Base-by-base conservation (phyloP, 1,140 invertebrate species). In the Octopus bimaculoides region DNA sequence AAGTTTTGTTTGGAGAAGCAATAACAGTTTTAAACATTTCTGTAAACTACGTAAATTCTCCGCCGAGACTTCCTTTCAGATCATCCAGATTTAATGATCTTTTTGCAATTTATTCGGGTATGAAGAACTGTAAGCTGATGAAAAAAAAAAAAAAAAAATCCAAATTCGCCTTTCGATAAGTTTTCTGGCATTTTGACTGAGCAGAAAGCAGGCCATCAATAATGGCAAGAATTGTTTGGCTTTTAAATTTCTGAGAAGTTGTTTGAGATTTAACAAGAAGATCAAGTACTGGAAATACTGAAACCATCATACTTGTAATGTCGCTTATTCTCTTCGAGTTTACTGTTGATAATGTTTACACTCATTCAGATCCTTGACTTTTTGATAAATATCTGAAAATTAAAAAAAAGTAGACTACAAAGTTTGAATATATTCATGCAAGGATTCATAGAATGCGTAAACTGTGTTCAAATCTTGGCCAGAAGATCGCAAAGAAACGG, bases 41-140 rank as follows among this genome's bases (percentile, higher is more conserved):
- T 1, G 61, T 66, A 66, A 66, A 66, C 61, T 66, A n/a, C 61
- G n/a, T n/a, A 66, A 66, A 66, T 66, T 66, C 61, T 66, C n/a
- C 61, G n/a, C 61, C 61, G n/a, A 66, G 61, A 66, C 61, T 66
- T 66, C n/a, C 61, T 66, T 66, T n/a, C 61, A 66, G 61, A 66
- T 66, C 61, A 14, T 66, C 61, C 61, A n/a, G 61, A 66, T 66
- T 66, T 66, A n/a, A 66, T 66, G 61, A 66, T n/a, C 61, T 66
- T n/a, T 66, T 66, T 66, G n/a, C 61, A 66, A 66, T 66, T n/a
- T 66, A 12, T 66, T 66, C 61, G n/a, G 61, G 61, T 14, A n/a
- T 14, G n/a, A 66, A 66, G 12, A n/a, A 66, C 61, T 3, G 61
- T 66, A 66, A 66, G 26, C 61, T 66, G 61, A 66, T 66, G 61